These are phyloP conservation scores for Umimayanthus kanabou DNA, from an alignment of 92 coral and sea anemone species.

Conservation along the genomic window DNA sequence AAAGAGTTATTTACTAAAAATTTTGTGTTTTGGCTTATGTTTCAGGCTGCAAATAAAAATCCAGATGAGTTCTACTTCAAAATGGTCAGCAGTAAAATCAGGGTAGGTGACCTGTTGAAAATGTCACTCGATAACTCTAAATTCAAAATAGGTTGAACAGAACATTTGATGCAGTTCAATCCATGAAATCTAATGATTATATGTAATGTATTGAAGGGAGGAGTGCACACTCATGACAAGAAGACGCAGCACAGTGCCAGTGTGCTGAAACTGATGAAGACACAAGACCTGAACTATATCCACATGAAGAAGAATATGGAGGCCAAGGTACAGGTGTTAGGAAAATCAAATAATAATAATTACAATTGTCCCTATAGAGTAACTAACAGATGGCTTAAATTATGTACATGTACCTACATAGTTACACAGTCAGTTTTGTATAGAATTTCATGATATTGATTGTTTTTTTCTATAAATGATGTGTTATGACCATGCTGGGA, in stretches of 20 bases:
- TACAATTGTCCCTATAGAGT: too few relatives aligned
- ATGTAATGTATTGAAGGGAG: conserved; percentile 50
- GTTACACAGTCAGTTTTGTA: too few relatives aligned
- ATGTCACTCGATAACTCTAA: neutral
- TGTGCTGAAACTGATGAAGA: conserved; percentile 86
- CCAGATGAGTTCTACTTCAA: conserved; percentile 99
- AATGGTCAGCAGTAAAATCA: conserved; percentile 84
- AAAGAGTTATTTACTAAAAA: neutral
- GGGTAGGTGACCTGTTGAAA: conserved; percentile 39
- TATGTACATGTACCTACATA: too few relatives aligned
- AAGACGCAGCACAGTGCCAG: conserved; percentile 66
- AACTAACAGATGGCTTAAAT: too few relatives aligned
- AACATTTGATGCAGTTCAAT: neutral
- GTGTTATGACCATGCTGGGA: too few relatives aligned
- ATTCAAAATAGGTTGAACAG: neutral
- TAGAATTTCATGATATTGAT: neutral
- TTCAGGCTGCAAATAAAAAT: conserved; percentile 83
- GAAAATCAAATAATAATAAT: too few relatives aligned
- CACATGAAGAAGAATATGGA: conserved; percentile 79
- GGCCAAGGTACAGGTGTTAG: conserved; percentile 69
- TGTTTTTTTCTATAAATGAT: too few relatives aligned
- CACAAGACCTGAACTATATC: conserved; percentile 90
- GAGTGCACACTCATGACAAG: conserved; percentile 64
- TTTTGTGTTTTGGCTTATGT: neutral
- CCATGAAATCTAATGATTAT: neutral